These are phyloP conservation scores for Orchestes rusci DNA, from an alignment of 2,888 invertebrate species.

Conservation along the genomic window DNA sequence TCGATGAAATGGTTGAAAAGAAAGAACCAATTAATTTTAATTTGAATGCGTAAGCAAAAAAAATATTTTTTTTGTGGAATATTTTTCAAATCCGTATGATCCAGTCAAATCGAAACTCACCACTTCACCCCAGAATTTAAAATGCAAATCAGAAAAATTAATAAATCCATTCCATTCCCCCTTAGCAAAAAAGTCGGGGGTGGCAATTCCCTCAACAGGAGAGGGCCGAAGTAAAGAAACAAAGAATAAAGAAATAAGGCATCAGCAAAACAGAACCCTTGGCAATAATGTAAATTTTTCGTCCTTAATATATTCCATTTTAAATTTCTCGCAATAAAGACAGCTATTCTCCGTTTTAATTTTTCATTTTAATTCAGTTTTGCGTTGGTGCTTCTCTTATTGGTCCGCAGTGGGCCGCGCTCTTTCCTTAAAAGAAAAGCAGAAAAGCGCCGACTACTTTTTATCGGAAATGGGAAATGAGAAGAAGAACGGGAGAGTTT, in stretches of 20 bases:
- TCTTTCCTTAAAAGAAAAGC: slow-evolving; percentile 22
- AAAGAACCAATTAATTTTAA: no score
- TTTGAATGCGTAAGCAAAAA: no score
- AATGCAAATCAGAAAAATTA: no score
- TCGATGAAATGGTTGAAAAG: no score
- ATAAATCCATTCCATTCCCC: no score
- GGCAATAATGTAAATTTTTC: slow-evolving; percentile 33
- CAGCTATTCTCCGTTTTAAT: slow-evolving; percentile 39
- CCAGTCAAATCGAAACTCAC: no score
- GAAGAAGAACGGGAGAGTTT: neutral
- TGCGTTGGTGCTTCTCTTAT: slow-evolving; percentile 20
- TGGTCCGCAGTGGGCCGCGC: slow-evolving; percentile 17
- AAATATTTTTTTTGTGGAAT: no score
- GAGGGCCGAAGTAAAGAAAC: no score
- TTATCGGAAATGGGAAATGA: slow-evolving; percentile 21
- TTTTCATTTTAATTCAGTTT: slow-evolving; percentile 41
- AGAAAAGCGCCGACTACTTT: slow-evolving; percentile 21
- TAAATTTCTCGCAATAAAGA: slow-evolving; percentile 40
- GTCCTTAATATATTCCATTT: slow-evolving; percentile 37
- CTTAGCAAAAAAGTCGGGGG: no score
- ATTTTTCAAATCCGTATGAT: no score
- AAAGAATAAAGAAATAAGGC: slow-evolving; percentile 21
- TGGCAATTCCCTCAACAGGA: no score
- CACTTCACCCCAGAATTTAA: no score
- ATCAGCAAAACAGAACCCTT: slow-evolving; percentile 22